Evolutionary conservation across 2,797 vertebrate species (phyloP), one percentile per base, ranked within the genome.

Genomic region (Takifugu ocellatus): DNA sequence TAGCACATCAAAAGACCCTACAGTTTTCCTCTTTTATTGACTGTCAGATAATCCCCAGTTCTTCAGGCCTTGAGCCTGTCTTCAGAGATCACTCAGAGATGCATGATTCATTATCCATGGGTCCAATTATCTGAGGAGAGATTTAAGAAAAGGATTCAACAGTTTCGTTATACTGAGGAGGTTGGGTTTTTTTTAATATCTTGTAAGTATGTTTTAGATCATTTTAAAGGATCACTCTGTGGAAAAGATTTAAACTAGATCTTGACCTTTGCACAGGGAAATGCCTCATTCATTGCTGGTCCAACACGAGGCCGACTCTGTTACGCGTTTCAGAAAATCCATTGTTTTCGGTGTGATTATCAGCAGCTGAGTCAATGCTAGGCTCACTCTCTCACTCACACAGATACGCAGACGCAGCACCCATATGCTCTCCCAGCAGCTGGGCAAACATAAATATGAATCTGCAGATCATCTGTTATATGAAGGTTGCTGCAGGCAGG

Each of bases 331-430:
- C 14, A 3, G 50, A 50, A 42, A 49, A 54, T 75, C 60, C 64
- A 39, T 66, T 79, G 74, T 76, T 70, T 65, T 70, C 55, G 46
- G 49, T 75, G 54, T 74, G 61, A 72, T 73, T 6, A 52, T 25
- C 31, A 56, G 58, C 74, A 75, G 79, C 79, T 79, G 83, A 84
- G 69, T 82, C 70, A 79, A 73, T 70, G 66, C 31, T 59, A 49
- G 59, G 61, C 72, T 62, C 60, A 17, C 51, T 64, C 49, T 45
- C 74, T 36, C 53, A 7, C 25, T 25, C 53, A 25, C 50, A 52
- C 45, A 57, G n/a, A 56, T 52, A 25, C 4, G 26, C 31, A 68
- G 21, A 56, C 62, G 60, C 45, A 33, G 46, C 56, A 57, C 55
- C 36, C 55, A 29, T 72, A 50, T 29, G 39, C 58, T 71, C 66